Evolutionary conservation across 1,140 invertebrate species (phyloP).

Genomic region (Limonius californicus): DNA sequence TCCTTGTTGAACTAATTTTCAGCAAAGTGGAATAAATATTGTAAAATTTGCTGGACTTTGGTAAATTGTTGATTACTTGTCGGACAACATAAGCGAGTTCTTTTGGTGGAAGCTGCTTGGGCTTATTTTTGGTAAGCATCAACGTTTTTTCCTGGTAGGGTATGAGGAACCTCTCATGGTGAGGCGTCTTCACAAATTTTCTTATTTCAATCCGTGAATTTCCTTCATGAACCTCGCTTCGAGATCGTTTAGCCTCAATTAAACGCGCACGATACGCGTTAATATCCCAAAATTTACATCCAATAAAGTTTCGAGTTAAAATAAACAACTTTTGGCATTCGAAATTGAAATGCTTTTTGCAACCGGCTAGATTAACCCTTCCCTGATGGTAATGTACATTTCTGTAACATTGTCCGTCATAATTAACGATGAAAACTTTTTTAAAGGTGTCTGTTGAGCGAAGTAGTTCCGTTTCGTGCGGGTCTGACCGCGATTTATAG

Average conservation of each 20-base stretch:
- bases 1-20: too few relatives aligned
- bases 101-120: not conserved
- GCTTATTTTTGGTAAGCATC: conserved; percentile 1
- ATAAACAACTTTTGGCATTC: conserved; percentile 3
- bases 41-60: too few relatives aligned
- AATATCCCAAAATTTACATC: conserved; percentile 1
- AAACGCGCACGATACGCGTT: not conserved
- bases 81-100: not conserved
- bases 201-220: not conserved
- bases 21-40: too few relatives aligned
- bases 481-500: not conserved
- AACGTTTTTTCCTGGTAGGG: not conserved
- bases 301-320: not conserved
- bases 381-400: not conserved
- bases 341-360: not conserved
- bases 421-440: conserved; percentile 3
- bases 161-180: not conserved
- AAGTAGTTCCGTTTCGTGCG: not conserved
- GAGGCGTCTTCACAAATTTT: not conserved
- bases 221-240: not conserved
- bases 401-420: not conserved
- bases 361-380: not conserved
- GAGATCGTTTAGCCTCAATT: not conserved
- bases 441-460: not conserved
- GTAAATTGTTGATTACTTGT: too few relatives aligned